A percentile compares a stretch with the other conserved stretches of the same genome.
phyloP scores from a whole-genome alignment of 37 sponge, comb jelly and placozoan species.

The Lycopodina hypogea region DNA sequence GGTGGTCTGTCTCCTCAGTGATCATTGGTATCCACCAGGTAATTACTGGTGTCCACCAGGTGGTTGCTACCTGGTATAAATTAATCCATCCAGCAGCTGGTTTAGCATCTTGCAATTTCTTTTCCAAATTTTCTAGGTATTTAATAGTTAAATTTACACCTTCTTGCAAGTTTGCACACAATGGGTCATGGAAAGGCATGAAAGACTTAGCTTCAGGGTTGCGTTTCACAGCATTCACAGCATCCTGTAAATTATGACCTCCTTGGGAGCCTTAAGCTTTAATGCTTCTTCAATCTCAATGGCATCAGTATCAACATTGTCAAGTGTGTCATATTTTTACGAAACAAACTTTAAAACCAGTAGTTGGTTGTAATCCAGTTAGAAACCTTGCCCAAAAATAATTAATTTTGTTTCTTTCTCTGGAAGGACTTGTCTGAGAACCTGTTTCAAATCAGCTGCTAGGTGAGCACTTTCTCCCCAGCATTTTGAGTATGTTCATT shows the following conservation, averaged over 20 bases:
- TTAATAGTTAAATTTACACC: too few relatives aligned
- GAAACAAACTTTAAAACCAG: neutral
- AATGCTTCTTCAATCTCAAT: constrained; percentile 24
- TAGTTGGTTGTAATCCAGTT: constrained; percentile 22
- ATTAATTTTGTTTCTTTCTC: constrained; percentile 4
- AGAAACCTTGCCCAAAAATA: constrained; percentile 27
- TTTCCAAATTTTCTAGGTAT: constrained; percentile 4
- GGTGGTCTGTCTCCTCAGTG: too few relatives aligned
- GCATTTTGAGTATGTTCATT: neutral
- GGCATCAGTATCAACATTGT: constrained; percentile 21
- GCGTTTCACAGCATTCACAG: neutral
- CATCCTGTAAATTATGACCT: neutral
- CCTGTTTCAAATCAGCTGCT: constrained; percentile 6
- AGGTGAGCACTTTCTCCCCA: constrained; percentile 17
- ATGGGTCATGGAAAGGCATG: too few relatives aligned
- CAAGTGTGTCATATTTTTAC: constrained; percentile 12
- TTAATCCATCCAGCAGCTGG: neutral
- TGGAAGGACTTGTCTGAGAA: constrained; percentile 26
- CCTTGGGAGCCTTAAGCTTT: neutral
- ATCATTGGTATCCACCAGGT: too few relatives aligned
- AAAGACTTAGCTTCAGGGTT: too few relatives aligned
- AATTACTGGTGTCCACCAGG: too few relatives aligned
- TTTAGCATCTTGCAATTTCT: neutral
- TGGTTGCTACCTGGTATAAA: too few relatives aligned
- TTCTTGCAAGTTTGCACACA: too few relatives aligned